A percentile compares a stretch with the other conserved stretches of the same genome.
Conservation (phyloP, 2,888 invertebrate species). For the Saturnia pavonia region DNA sequence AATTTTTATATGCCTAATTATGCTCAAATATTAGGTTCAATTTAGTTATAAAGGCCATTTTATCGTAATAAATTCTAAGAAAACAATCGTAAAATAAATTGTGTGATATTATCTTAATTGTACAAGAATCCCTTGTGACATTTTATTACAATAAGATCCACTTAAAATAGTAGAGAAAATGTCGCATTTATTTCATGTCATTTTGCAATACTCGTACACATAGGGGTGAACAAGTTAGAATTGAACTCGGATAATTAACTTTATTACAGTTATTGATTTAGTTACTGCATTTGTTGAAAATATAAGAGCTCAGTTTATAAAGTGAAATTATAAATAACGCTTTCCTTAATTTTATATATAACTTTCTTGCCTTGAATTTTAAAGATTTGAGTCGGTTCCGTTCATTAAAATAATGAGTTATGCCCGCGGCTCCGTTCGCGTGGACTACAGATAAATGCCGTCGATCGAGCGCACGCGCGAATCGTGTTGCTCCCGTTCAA, state of each 20-base stretch:
- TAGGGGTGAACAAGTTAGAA: conserved; percentile 47
- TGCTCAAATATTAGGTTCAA: neutral
- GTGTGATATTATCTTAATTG: neutral
- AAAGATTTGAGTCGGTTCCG: too few relatives aligned
- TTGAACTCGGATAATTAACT: conserved; percentile 65
- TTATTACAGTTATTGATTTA: conserved; percentile 59
- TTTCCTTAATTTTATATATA: neutral
- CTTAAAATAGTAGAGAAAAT: conserved; percentile 28
- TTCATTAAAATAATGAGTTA: too few relatives aligned
- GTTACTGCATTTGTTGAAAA: conserved; percentile 35
- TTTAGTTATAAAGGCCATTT: neutral
- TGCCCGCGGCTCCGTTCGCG: too few relatives aligned
- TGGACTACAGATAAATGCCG: too few relatives aligned
- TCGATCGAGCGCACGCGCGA: too few relatives aligned
- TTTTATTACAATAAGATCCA: conserved; percentile 20
- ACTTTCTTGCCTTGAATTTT: neutral
- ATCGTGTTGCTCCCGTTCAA: too few relatives aligned
- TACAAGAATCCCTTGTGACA: neutral
- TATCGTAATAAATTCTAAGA: neutral
- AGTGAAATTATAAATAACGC: neutral
- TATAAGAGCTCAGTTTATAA: neutral
- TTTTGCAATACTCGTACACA: conserved; percentile 22
- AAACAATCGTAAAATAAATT: conserved; percentile 8
- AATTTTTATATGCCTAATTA: neutral
- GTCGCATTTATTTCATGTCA: conserved; percentile 31